Evolutionary conservation across 2,888 invertebrate species (phyloP), one percentile per base, ranked within the genome.

Genomic region (Eumerus sabulonum): DNA sequence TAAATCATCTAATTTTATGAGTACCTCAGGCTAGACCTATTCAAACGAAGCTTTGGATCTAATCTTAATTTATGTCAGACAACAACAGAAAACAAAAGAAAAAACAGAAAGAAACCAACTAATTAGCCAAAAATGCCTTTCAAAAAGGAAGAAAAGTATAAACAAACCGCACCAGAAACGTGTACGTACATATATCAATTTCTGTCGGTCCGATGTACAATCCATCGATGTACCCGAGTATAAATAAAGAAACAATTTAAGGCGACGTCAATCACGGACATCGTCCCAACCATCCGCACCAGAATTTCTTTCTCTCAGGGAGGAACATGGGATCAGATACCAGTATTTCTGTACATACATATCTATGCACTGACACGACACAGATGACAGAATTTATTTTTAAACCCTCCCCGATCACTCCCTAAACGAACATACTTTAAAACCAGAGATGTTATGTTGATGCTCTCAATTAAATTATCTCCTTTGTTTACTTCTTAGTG

Each of bases 351-450:
- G 27, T 27, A 7, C 7, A 27, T 5, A 13, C 12, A 44, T 56
- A 71, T 60, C 42, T 60, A 67, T 60, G 66, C 72, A 59, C 14
- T 53, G 62, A 73, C 77, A 77, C 27, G 44, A 77, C 57, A 42
- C 77, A 77, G 77, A 77, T 77, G 77, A 73, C 53, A 45, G 40
- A 35, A 51, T 74, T 67, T 72, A 68, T 74, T 76, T 77, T 67
- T 73, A 54, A 73, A 62, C 56, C 42, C 45, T 7, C 27, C 7
- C 27, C 2, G 3, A 27, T 7, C 27, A 2, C 7, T 27, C 3
- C 27, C 27, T 27, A 27, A 7, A 4, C 27, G 27, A 27, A 27
- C 7, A 27, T 4, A 27, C 7, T 4, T 27, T 27, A 4, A 57
- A 67, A 57, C 2, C 47, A 59, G 62, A 51, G 51, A 67, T 66